These are phyloP conservation scores for Haemorhous mexicanus DNA, from an alignment of 2,113 vertebrate genomes.

Conservation along the genomic window DNA sequence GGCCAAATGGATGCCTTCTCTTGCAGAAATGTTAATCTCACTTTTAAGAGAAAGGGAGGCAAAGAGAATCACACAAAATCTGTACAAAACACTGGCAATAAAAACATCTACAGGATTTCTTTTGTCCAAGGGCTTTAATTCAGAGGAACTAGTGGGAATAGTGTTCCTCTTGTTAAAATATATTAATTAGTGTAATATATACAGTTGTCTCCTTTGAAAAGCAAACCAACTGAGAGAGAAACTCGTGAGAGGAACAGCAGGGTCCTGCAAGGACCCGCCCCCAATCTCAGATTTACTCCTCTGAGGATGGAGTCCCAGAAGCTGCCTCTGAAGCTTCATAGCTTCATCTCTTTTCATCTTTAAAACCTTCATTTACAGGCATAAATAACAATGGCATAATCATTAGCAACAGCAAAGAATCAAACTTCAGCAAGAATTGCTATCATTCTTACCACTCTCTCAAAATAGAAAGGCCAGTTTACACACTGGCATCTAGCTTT, in stretches of 20 bases:
- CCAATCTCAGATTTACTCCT: slow-evolving; percentile 61
- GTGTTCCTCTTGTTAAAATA: slow-evolving; percentile 56
- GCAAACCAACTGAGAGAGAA: background rate
- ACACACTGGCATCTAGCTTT: background rate
- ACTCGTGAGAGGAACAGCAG: slow-evolving; percentile 53
- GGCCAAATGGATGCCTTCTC: background rate
- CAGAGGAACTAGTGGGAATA: slow-evolving; percentile 43
- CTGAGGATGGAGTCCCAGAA: slow-evolving; percentile 52
- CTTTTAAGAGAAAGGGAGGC: slow-evolving; percentile 9
- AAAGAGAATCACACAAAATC: background rate
- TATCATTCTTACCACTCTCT: background rate
- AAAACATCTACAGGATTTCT: slow-evolving; percentile 23
- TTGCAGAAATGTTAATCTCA: slow-evolving; percentile 13
- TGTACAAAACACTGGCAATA: background rate
- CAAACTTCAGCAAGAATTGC: background rate
- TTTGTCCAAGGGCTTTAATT: slow-evolving; percentile 10
- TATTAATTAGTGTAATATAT: slow-evolving; percentile 67
- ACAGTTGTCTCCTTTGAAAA: slow-evolving; percentile 49
- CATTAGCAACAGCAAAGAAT: slow-evolving; percentile 6
- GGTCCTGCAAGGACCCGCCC: slow-evolving; percentile 53
- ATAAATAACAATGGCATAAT: slow-evolving; percentile 8
- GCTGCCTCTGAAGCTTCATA: slow-evolving; percentile 36
- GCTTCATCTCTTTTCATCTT: slow-evolving; percentile 41
- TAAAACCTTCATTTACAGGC: slow-evolving; percentile 43
- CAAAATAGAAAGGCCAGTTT: background rate